These are phyloP conservation scores for Pissodes strobi DNA, from an alignment of 1,140 invertebrate species.

Conservation along the genomic window DNA sequence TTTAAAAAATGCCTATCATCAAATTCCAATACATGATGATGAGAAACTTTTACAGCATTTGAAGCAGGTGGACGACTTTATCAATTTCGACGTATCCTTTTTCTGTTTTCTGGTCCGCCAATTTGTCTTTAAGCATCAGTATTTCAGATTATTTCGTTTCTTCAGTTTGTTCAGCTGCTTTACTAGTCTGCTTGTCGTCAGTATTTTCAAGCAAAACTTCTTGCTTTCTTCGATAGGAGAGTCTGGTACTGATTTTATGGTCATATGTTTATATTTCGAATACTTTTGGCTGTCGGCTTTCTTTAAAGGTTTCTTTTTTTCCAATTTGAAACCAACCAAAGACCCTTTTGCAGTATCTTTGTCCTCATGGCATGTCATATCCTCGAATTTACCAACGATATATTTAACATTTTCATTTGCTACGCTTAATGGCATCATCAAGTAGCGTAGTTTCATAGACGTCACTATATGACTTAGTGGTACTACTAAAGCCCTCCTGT, in stretches of 20 bases:
- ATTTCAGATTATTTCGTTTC: background rate
- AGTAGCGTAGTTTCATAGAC: constrained; percentile 15
- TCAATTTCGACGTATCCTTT: no score
- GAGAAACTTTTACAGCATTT: no score
- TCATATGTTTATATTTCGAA: constrained; percentile 32
- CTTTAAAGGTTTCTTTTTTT: constrained; percentile 30
- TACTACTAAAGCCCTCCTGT: constrained; percentile 33
- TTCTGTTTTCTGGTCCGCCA: background rate
- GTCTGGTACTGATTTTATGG: background rate
- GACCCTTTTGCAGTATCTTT: background rate
- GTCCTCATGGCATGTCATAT: background rate
- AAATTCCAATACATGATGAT: no score
- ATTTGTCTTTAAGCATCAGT: background rate
- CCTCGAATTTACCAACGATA: constrained; percentile 17
- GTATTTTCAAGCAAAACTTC: constrained; percentile 3
- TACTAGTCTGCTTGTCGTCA: background rate
- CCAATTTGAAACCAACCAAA: constrained; percentile 13
- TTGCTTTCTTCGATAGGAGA: constrained; percentile 31
- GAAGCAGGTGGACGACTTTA: no score
- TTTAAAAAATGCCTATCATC: no score
- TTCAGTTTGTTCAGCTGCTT: background rate
- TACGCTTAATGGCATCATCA: background rate
- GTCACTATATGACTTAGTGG: constrained; percentile 41
- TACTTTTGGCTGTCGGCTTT: constrained; percentile 36
- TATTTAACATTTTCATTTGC: background rate